Evolutionary conservation across 2,113 vertebrate genomes (phyloP), one percentile per base, ranked within the genome.

Genomic region (Grantiella picta): DNA sequence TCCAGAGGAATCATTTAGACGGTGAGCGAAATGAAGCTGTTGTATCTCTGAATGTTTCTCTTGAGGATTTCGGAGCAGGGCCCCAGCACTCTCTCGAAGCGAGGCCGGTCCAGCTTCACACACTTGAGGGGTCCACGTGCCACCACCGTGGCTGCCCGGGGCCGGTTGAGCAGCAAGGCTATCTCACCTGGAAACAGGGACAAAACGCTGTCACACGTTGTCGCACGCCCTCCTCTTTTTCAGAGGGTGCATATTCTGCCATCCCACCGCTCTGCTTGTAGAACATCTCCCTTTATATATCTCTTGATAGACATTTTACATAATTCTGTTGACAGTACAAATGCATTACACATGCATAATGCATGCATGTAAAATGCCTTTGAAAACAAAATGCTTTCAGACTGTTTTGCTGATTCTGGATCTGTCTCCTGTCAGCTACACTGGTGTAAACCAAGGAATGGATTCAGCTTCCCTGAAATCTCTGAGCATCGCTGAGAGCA

Each of bases 11-110:
- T 90, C 96, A 73, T 83, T 99, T 98, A 99, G 97, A 99, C 99
- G 0, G 99, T 99, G 89, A 99, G 99, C 5, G 99, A 99, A 96
- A 99, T 99, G 98, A 99, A 99, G 95, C 99, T 99, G 98, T 99
- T 99, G 98, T 99, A 99, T 97, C 99, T 99, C 98, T 99, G 99
- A 95, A 99, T 99, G 98, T 99, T 99, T 65, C 99, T 98, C 98
- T 99, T 99, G 79, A 99, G 99, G 97, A 99, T 99, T 94, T 99
- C 99, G 0, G 99, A 99, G 95, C 99, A 99, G 28, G 99, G 99
- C 8, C 99, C 99, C 5, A 99, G 98, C 91, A 99, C 99, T 0
- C 99, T 98, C 91, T 99, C 99, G 5, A 99, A 99, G 95, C 99
- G 99, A 17, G 99, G 99, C 84, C 99, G 97, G 94, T 99, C 99